phyloP scores from a whole-genome alignment of 1,140 invertebrate species.

The Euwallacea fornicatus region DNA sequence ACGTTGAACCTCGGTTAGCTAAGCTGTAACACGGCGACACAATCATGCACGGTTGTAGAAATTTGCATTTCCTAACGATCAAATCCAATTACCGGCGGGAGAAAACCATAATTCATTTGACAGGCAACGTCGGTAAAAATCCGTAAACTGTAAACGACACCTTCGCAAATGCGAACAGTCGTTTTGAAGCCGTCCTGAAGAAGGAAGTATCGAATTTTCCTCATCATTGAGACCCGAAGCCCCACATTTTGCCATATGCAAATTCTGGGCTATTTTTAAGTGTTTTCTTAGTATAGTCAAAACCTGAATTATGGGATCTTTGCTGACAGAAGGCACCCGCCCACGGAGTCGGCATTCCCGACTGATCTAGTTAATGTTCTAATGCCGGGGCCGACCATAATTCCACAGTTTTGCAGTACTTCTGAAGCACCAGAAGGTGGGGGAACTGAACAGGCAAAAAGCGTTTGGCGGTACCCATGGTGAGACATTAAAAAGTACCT shows the following conservation, averaged over 20 bases:
- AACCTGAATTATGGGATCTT: background rate
- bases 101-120: constrained; percentile 24
- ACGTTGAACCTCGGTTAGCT: too few relatives aligned
- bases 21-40: background rate
- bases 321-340: background rate
- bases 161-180: constrained; percentile 25
- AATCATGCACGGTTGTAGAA: background rate
- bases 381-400: background rate
- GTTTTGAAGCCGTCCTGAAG: constrained; percentile 21
- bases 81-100: constrained; percentile 14
- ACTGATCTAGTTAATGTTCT: background rate
- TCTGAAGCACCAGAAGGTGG: background rate
- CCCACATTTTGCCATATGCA: constrained; percentile 31
- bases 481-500: constrained; percentile 23
- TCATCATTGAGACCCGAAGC: constrained; percentile 24
- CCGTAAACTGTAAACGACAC: constrained; percentile 28
- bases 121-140: constrained; percentile 23
- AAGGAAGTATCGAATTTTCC: constrained; percentile 35
- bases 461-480: constrained; percentile 3
- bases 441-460: background rate
- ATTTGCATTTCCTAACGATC: constrained; percentile 19
- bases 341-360: background rate
- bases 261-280: constrained; percentile 34
- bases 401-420: background rate
- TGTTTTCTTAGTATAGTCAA: constrained; percentile 20